phyloP scores from a whole-genome alignment of 2,888 invertebrate genomes.

The Oscheius sp. region DNA sequence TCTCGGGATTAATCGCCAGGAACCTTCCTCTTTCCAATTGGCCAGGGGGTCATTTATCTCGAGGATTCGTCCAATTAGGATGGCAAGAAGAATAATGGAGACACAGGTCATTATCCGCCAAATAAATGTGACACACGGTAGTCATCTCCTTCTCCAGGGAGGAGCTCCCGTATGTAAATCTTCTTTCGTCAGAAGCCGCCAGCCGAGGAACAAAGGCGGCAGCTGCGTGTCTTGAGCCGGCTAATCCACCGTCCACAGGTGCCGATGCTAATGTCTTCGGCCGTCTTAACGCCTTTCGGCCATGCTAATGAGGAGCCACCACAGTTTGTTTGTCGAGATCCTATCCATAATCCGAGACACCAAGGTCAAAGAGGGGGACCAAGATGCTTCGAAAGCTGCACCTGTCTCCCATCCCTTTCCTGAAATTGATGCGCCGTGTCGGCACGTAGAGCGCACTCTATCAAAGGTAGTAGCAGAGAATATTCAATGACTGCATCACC shows the following conservation, averaged over 20 bases:
- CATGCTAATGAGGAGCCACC: slow-evolving; percentile 14
- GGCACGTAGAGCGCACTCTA: slow-evolving; percentile 10
- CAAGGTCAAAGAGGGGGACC: neutral
- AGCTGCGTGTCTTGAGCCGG: slow-evolving; percentile 22
- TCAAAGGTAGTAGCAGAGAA: slow-evolving; percentile 26
- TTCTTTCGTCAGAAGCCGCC: neutral
- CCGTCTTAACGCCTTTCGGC: slow-evolving; percentile 26
- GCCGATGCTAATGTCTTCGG: slow-evolving; percentile 27
- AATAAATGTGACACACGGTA: neutral
- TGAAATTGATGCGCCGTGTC: slow-evolving; percentile 23
- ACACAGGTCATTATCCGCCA: neutral
- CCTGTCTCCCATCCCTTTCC: neutral
- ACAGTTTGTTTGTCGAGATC: slow-evolving; percentile 23
- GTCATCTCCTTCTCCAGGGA: neutral
- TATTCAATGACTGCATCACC: slow-evolving; percentile 24
- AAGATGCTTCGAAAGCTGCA: neutral
- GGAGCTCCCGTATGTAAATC: neutral
- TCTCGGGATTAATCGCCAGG: neutral
- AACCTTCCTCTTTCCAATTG: slow-evolving; percentile 1
- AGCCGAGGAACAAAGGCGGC: slow-evolving; percentile 24
- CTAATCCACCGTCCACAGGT: slow-evolving; percentile 29
- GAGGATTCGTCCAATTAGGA: slow-evolving; percentile 3
- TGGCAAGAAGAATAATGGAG: neutral
- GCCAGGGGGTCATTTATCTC: slow-evolving; percentile 12
- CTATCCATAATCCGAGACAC: slow-evolving; percentile 10